Percentiles rank a stretch among this genome's conserved stretches.
Conservation (phyloP, 2,113 vertebrate genomes). For the Halichoerus grypus region DNA sequence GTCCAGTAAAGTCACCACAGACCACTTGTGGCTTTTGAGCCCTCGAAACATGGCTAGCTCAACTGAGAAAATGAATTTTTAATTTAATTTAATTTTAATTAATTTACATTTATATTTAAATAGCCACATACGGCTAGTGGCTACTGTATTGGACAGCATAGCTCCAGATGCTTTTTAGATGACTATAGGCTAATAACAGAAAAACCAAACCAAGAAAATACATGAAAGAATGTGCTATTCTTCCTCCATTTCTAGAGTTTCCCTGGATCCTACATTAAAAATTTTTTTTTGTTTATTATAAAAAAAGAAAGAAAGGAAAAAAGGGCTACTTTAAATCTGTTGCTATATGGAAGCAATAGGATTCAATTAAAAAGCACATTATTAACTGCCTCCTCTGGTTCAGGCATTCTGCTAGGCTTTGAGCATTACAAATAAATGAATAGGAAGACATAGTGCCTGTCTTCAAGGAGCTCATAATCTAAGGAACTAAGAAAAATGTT, state of each 20-base stretch:
- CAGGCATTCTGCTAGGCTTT: background rate
- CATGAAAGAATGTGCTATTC: background rate
- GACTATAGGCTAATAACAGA: background rate
- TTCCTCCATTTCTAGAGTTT: background rate
- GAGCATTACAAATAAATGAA: background rate
- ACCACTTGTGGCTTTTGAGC: background rate
- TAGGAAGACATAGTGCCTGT: background rate
- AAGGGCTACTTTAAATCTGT: background rate
- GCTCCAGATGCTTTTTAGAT: background rate
- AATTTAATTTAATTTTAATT: constrained; percentile 32
- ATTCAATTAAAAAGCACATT: background rate
- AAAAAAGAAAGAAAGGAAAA: background rate
- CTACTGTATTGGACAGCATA: background rate
- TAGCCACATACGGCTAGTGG: background rate
- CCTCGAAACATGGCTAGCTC: background rate
- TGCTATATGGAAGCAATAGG: background rate
- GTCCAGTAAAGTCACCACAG: background rate
- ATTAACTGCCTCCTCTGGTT: background rate
- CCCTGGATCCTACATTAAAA: background rate
- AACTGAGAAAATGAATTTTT: background rate
- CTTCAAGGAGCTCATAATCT: background rate
- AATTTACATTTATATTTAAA: background rate
- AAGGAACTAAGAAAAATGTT: background rate
- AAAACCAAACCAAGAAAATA: background rate
- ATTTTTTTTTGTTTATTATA: background rate